Conservation (phyloP, 2,797 vertebrate genomes). For the Trachops cirrhosus region DNA sequence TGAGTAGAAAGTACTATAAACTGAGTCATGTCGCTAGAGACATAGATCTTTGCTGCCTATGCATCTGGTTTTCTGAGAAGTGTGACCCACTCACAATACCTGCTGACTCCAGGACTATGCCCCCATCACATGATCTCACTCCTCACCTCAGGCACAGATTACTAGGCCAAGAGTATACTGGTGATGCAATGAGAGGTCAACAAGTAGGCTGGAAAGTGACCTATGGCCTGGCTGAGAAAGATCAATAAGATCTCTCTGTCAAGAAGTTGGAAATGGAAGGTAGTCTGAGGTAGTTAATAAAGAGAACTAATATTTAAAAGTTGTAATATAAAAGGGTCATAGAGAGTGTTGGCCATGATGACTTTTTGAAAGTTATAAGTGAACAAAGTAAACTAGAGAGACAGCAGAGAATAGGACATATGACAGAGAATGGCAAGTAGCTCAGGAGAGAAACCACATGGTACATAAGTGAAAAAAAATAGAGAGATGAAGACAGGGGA, state of each 20-base stretch:
- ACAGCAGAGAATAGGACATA: not conserved
- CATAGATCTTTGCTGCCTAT: not conserved
- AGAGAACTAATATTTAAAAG: not conserved
- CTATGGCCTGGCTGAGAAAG: not conserved
- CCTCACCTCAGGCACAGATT: not conserved
- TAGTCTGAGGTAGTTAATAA: not conserved
- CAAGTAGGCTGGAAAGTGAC: not conserved
- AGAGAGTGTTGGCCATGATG: not conserved
- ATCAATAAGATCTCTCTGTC: not conserved
- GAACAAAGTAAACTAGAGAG: not conserved
- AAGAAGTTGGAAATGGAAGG: not conserved
- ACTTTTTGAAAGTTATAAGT: not conserved
- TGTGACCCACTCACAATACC: not conserved
- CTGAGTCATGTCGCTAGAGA: not conserved
- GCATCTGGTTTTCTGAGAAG: not conserved
- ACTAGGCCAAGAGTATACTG: not conserved
- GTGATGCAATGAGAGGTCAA: not conserved
- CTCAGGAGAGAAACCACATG: not conserved
- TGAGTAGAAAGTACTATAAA: not conserved
- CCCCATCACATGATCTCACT: not conserved
- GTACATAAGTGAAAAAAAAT: not conserved
- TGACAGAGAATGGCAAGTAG: not conserved
- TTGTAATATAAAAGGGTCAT: not conserved
- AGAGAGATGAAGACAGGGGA: not conserved
- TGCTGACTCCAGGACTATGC: not conserved